Conservation (phyloP, 2,888 invertebrate genomes). For the Eulithis prunata region DNA sequence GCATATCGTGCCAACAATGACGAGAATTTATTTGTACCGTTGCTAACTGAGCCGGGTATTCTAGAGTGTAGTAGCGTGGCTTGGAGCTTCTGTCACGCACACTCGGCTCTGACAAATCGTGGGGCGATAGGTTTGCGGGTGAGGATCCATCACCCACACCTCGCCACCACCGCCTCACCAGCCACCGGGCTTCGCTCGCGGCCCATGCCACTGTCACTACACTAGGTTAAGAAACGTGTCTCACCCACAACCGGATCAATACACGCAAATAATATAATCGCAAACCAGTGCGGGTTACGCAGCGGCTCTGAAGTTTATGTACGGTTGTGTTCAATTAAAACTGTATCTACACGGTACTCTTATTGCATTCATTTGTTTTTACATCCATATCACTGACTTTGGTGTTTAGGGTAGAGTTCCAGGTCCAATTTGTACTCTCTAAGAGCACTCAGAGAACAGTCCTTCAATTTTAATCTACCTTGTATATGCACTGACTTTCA, state of each 20-base stretch:
- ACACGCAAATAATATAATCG: slow-evolving; percentile 66
- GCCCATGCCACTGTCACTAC: slow-evolving; percentile 44
- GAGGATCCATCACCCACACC: slow-evolving; percentile 50
- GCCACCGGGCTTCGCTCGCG: slow-evolving; percentile 43
- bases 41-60: slow-evolving; percentile 30
- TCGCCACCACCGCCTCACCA: slow-evolving; percentile 35
- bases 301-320: slow-evolving; percentile 29
- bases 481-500: slow-evolving; percentile 22
- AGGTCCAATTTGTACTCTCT: background rate
- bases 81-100: slow-evolving; percentile 49
- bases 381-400: slow-evolving; percentile 8
- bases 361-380: slow-evolving; percentile 20
- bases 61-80: slow-evolving; percentile 39
- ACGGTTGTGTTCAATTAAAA: slow-evolving; percentile 32
- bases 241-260: slow-evolving; percentile 72
- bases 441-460: slow-evolving; percentile 13
- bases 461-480: slow-evolving; percentile 12
- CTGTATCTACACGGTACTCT: slow-evolving; percentile 11
- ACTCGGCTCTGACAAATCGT: slow-evolving; percentile 53
- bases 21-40: slow-evolving; percentile 25
- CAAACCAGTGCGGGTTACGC: slow-evolving; percentile 59
- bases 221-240: slow-evolving; percentile 70
- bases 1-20: slow-evolving; percentile 14
- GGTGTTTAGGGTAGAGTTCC: slow-evolving; percentile 1
- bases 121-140: slow-evolving; percentile 39